Base-by-base conservation (phyloP, 2,888 invertebrate genomes). In the Temnothorax rugatulus region DNA sequence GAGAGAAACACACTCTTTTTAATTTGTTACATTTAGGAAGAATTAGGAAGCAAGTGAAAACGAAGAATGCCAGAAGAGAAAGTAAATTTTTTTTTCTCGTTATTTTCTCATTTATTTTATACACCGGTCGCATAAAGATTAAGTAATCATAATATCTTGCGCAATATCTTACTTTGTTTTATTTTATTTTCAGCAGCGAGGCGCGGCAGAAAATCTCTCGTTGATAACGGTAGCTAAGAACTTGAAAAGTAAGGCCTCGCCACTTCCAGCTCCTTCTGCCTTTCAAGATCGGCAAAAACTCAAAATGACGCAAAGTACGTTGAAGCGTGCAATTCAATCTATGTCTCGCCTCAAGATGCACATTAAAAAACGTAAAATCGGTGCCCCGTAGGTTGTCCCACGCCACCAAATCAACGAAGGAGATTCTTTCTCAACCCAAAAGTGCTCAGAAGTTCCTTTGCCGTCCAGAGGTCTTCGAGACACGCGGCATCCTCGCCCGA, bases 381-480 rank as follows among this genome's bases (percentile, higher is more conserved):
- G 13, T 54, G 15, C 34, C 34, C 7, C 3, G 11, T 25, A 95
- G 95, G 95, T 89, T 98, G 98, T 93, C 98, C 98, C 66, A 98
- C 98, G 71, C 98, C 98, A 66, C 97, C 97, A 0, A 97, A 97
- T 91, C 96, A 96, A 86, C 96, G 97, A 91, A 96, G 97, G 94
- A 97, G 97, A 95, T 97, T 98, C 95, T 97, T 98, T 95, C 96
- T 98, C 66, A 98, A 97, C 92, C 97, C 98, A 13, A 98, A 97
- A 94, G 97, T 97, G 44, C 95, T 98, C 86, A 96, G 97, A 86
- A 98, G 97, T 94, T 97, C 98, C n/a, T 97, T 98, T 92, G 96
- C 88, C 93, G 96, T 94, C 88, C 95, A 92, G 92, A 95, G 92
- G 92, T 94, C 92, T 59, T 88, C 93, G 57, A 91, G 93, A 41